These are phyloP conservation scores for Cephus sareptanus DNA, from an alignment of 2,888 invertebrate genomes.

Conservation along the genomic window DNA sequence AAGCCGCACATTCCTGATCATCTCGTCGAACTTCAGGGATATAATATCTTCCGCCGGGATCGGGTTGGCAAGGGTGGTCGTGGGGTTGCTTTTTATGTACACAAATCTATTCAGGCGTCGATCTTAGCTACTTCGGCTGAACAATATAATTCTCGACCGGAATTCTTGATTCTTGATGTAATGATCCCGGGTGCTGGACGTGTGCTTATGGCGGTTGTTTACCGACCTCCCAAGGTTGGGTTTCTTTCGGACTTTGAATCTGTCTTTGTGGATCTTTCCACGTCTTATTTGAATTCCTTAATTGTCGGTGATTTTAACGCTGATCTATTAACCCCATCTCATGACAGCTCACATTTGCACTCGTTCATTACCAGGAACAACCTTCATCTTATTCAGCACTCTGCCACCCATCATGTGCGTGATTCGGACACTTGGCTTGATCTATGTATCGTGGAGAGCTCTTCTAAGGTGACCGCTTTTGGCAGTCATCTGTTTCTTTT, in stretches of 20 bases:
- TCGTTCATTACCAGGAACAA: background rate
- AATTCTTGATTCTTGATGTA: no score
- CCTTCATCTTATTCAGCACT: background rate
- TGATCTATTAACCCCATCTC: background rate
- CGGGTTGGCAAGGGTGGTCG: slow-evolving; percentile 9
- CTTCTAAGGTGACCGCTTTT: background rate
- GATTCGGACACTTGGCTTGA: slow-evolving; percentile 7
- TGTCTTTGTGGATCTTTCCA: background rate
- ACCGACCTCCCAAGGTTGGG: slow-evolving; percentile 8
- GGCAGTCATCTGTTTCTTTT: background rate
- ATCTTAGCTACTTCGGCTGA: no score
- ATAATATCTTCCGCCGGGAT: slow-evolving; percentile 10
- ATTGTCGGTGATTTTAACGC: background rate
- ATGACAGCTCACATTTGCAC: background rate
- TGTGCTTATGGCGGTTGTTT: slow-evolving; percentile 8
- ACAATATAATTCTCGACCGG: no score
- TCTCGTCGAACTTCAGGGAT: slow-evolving; percentile 4
- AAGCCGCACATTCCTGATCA: slow-evolving; percentile 7
- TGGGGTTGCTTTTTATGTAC: slow-evolving; percentile 13
- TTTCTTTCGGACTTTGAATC: background rate
- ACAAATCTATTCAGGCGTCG: no score
- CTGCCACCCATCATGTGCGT: slow-evolving; percentile 4
- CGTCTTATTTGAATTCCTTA: background rate
- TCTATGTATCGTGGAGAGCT: background rate
- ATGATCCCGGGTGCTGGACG: no score